phyloP scores from a whole-genome alignment of 2,113 vertebrate genomes.

The rabbit (Oryctolagus cuniculus) region mOryCun1.1 NC_091432.1:166240501-166241000 shows the following conservation, averaged over 20 bases:
- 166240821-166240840: constrained; percentile 86
- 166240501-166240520: not conserved
- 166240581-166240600: not conserved
- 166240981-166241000: constrained; percentile 17
- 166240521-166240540: not conserved
- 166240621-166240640: not conserved
- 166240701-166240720: constrained; percentile 75
- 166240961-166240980: not conserved
- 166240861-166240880: constrained; percentile 82
- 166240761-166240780: constrained; percentile 85
- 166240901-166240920: constrained; percentile 72
- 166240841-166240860: constrained; percentile 84
- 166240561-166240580: not conserved
- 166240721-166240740: constrained; percentile 81
- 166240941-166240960: not conserved
- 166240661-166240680: constrained; percentile 54
- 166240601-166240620: not conserved
- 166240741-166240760: constrained; percentile 82
- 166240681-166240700: constrained; percentile 63
- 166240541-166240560: not conserved
- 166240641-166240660: constrained; percentile 39
- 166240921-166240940: constrained; percentile 40
- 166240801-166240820: constrained; percentile 86
- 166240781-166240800: constrained; percentile 84
- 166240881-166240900: constrained; percentile 75